Percentiles rank a stretch among this genome's conserved stretches.
phyloP scores from a whole-genome alignment of 1,140 invertebrate species.

The Papilio machaon region DNA sequence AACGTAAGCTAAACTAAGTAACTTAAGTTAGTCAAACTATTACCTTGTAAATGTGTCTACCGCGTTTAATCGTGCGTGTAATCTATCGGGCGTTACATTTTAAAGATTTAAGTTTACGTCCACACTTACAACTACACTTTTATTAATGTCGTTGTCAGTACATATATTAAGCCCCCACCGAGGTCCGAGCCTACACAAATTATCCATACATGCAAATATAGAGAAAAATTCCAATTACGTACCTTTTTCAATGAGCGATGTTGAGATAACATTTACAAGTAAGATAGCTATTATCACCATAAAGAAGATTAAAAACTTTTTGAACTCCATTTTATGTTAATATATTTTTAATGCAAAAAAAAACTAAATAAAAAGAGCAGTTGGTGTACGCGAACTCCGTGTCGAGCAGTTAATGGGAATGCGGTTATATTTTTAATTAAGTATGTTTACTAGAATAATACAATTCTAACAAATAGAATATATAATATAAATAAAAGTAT shows the following conservation, averaged over 20 bases:
- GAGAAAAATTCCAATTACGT: not conserved
- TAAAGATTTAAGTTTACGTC: too few relatives aligned
- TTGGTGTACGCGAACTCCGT: not conserved
- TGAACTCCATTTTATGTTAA: constrained; percentile 28
- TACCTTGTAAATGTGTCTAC: too few relatives aligned
- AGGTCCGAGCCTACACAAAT: too few relatives aligned
- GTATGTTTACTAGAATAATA: not conserved
- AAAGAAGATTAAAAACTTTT: constrained; percentile 39
- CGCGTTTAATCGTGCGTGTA: too few relatives aligned
- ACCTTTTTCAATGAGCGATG: constrained; percentile 34
- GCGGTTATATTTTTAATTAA: not conserved
- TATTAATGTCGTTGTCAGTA: too few relatives aligned
- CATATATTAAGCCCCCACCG: too few relatives aligned
- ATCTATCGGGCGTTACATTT: too few relatives aligned
- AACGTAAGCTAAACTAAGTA: too few relatives aligned
- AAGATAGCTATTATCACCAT: constrained; percentile 30
- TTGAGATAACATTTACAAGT: constrained; percentile 41
- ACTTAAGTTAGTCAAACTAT: too few relatives aligned
- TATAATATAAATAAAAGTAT: not conserved
- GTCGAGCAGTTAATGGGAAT: not conserved
- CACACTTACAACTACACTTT: too few relatives aligned
- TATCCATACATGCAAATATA: not conserved
- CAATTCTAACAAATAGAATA: not conserved
- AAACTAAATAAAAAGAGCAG: not conserved
- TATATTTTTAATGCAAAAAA: not conserved